Percentiles rank a stretch among this genome's conserved stretches.
phyloP scores from a whole-genome alignment of 2,888 invertebrate genomes.

The Adela reaumurella region DNA sequence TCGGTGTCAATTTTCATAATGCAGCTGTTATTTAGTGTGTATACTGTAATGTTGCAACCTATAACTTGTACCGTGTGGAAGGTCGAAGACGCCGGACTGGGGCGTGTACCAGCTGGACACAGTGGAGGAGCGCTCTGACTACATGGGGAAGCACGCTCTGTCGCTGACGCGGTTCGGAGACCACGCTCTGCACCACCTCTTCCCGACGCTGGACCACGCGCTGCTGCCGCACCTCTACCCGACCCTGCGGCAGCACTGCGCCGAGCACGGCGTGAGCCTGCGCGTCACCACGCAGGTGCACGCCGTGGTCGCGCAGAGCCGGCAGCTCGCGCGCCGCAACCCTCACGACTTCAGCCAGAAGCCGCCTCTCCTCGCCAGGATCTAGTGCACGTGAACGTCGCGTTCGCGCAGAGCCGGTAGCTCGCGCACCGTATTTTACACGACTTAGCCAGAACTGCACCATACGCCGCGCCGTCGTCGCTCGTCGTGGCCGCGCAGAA shows the following conservation, averaged over 20 bases:
- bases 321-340: slow-evolving; percentile 36
- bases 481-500: too few relatives aligned
- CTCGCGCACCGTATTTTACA: background rate
- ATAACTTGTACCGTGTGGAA: too few relatives aligned
- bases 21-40: too few relatives aligned
- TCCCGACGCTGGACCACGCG: slow-evolving; percentile 77
- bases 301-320: slow-evolving; percentile 64
- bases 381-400: background rate
- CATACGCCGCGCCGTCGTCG: too few relatives aligned
- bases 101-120: slow-evolving; percentile 74
- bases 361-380: background rate
- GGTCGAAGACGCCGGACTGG: slow-evolving; percentile 62
- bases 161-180: slow-evolving; percentile 72
- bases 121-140: slow-evolving; percentile 66
- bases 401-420: background rate
- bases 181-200: slow-evolving; percentile 75
- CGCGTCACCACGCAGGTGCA: slow-evolving; percentile 53
- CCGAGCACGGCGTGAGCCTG: slow-evolving; percentile 58
- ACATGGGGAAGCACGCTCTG: slow-evolving; percentile 63
- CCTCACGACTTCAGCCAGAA: slow-evolving; percentile 27
- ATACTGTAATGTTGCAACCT: too few relatives aligned
- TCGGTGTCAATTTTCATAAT: too few relatives aligned
- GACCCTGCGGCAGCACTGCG: slow-evolving; percentile 58
- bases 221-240: slow-evolving; percentile 65
- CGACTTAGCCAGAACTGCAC: background rate